Percentiles rank a stretch among this genome's conserved stretches.
These are phyloP conservation scores for Chironomus tentans DNA, from an alignment of 2,888 invertebrate genomes.

Conservation along the genomic window DNA sequence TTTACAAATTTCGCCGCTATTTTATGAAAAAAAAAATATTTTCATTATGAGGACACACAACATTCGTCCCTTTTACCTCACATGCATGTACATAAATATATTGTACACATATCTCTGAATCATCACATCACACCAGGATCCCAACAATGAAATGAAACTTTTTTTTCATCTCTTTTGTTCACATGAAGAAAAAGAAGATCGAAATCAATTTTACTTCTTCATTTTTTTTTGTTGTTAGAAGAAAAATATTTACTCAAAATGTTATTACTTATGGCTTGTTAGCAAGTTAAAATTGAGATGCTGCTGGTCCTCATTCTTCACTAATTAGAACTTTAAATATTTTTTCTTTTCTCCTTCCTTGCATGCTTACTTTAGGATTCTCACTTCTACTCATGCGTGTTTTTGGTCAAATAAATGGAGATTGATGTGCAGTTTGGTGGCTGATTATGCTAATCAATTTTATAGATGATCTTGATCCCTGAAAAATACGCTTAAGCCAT, in stretches of 20 bases:
- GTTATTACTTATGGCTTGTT: conserved; percentile 23
- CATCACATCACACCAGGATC: conserved; percentile 14
- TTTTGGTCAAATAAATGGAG: neutral
- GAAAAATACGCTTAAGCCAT: no score
- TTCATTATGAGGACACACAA: neutral
- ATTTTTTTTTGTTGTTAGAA: neutral
- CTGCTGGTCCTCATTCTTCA: conserved; percentile 5
- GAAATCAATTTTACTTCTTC: conserved; percentile 9
- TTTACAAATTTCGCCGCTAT: conserved; percentile 12
- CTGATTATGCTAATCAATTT: no score
- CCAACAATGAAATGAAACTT: neutral
- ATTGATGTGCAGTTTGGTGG: no score
- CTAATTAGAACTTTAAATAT: conserved; percentile 4
- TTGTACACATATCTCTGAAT: neutral
- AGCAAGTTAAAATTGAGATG: conserved; percentile 20
- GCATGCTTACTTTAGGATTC: no score
- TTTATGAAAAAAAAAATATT: neutral
- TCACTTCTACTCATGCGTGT: no score
- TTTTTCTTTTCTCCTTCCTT: neutral
- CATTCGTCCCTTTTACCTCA: conserved; percentile 17
- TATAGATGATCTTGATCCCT: no score
- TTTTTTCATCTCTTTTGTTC: conserved; percentile 6
- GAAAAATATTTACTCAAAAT: conserved; percentile 24
- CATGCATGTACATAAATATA: neutral
- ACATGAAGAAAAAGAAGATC: conserved; percentile 10